Base-by-base conservation (phyloP, 2,797 vertebrate genomes). In the Eurystomus glaucurus region DNA sequence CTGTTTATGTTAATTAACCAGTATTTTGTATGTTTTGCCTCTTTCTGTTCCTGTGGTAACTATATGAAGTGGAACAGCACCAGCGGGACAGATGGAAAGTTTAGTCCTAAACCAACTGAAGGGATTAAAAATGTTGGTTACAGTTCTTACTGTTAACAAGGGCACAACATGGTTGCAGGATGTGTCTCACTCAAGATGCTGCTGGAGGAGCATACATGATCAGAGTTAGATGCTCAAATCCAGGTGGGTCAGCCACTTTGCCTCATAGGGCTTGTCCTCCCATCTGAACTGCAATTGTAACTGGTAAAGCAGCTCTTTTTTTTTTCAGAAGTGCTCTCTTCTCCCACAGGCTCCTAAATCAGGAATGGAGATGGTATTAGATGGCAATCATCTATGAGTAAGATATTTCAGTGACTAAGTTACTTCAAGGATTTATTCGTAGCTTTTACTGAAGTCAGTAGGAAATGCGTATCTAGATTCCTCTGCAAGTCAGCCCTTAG, bases 381-480 rank as follows among this genome's bases (percentile, higher is more conserved):
- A 74, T 79, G 41, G 48, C 77, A 87, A 41, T 91, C 58, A 77
- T 79, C 46, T 79, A 4, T 43, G 50, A 79, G 21, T 31, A 74
- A 70, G 77, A 29, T 70, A 82, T 85, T 89, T 95, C 83, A 52
- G 80, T 70, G 77, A 65, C 75, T 76, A 74, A 70, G 86, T 55
- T 92, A 68, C 83, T 93, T 65, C 35, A 45, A 80, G 55, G 81
- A 90, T 91, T 95, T 96, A 93, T 95, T 94, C 64, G 51, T 80
- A n/a, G 39, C 62, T 71, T 85, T 91, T 85, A 80, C 55, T 80
- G 81, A 89, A 80, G 71, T 88, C 55, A 26, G 84, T 35, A 39
- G 28, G 58, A 91, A 96, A 79, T 48, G 26, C 33, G 88, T 20
- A 84, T 86, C 58, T 48, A 68, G 62, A 79, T 62, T 88, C 51